These are phyloP conservation scores for Nomada fabriciana DNA, from an alignment of 2,888 invertebrate species.

Conservation along the genomic window DNA sequence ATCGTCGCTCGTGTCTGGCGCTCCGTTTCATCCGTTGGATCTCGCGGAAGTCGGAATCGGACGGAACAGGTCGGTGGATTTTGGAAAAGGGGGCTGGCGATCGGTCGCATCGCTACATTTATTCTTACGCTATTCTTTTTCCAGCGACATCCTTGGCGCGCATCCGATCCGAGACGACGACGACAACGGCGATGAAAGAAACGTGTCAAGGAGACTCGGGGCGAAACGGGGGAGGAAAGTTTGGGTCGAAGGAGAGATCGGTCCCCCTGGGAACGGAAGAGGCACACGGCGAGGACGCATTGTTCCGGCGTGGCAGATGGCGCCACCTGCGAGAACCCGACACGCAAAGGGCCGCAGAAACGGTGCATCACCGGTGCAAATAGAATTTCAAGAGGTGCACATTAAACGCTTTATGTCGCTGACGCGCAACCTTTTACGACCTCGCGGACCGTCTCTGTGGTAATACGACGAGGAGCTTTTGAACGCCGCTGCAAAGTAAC, in stretches of 20 bases:
- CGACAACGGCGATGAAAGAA: conserved; percentile 3
- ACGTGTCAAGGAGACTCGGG: conserved; percentile 34
- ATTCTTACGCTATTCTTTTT: background rate
- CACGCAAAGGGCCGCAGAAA: conserved; percentile 57
- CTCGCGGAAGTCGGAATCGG: background rate
- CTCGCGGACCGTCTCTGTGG: conserved; percentile 73
- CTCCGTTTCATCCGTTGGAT: background rate
- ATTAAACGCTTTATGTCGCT: conserved; percentile 74
- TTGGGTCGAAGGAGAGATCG: conserved; percentile 30
- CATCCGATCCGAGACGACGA: background rate
- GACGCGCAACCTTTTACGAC: conserved; percentile 73
- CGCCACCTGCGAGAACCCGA: conserved; percentile 60
- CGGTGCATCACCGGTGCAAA: conserved; percentile 66
- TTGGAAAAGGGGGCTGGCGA: background rate
- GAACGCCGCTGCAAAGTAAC: conserved; percentile 64
- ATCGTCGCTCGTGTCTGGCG: background rate
- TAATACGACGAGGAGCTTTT: conserved; percentile 72
- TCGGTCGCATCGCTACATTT: too few relatives aligned
- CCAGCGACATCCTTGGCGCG: conserved; percentile 41
- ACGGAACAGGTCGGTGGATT: background rate
- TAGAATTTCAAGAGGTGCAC: conserved; percentile 75
- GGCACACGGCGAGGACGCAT: conserved; percentile 40
- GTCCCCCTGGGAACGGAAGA: conserved; percentile 49
- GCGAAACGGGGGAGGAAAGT: conserved; percentile 18
- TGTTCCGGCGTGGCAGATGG: conserved; percentile 66